A percentile compares a stretch with the other conserved stretches of the same genome.
phyloP scores from a whole-genome alignment of 2,113 vertebrate genomes.

The Calonectris borealis region DNA sequence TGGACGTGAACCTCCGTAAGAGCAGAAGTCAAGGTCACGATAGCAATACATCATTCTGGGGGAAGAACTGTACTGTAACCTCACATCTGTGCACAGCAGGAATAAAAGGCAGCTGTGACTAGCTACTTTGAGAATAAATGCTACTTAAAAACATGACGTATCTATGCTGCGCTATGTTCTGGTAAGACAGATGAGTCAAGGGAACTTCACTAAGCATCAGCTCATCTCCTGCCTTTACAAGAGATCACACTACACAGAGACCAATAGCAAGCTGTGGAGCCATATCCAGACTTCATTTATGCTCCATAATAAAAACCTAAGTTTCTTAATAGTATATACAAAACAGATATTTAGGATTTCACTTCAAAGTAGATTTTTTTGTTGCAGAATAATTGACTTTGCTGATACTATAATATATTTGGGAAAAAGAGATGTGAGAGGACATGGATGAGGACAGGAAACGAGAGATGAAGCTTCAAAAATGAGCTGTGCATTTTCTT shows the following conservation, averaged over 20 bases:
- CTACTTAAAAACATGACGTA: not conserved
- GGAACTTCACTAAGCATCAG: not conserved
- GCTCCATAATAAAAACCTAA: not conserved
- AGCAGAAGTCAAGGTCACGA: slow-evolving; percentile 13
- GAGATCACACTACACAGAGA: not conserved
- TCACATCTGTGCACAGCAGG: not conserved
- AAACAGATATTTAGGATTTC: not conserved
- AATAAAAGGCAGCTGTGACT: not conserved
- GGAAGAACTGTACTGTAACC: slow-evolving; percentile 10
- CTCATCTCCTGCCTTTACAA: not conserved
- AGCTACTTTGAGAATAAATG: not conserved
- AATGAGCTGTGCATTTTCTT: not conserved
- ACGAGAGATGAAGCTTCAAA: not conserved
- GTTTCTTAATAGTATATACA: not conserved
- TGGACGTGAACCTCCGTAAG: slow-evolving; percentile 22
- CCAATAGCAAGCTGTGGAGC: not conserved
- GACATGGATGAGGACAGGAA: not conserved
- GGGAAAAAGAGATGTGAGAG: not conserved
- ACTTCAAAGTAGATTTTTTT: not conserved
- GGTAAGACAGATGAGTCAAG: slow-evolving; percentile 6
- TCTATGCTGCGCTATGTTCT: not conserved
- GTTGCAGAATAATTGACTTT: not conserved
- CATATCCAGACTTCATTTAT: not conserved
- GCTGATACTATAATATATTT: not conserved
- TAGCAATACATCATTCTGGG: slow-evolving; percentile 29